Evolutionary conservation across 2,113 vertebrate species (phyloP), one percentile per base, ranked within the genome.

Genomic region (Myrmecophaga tridactyla): DNA sequence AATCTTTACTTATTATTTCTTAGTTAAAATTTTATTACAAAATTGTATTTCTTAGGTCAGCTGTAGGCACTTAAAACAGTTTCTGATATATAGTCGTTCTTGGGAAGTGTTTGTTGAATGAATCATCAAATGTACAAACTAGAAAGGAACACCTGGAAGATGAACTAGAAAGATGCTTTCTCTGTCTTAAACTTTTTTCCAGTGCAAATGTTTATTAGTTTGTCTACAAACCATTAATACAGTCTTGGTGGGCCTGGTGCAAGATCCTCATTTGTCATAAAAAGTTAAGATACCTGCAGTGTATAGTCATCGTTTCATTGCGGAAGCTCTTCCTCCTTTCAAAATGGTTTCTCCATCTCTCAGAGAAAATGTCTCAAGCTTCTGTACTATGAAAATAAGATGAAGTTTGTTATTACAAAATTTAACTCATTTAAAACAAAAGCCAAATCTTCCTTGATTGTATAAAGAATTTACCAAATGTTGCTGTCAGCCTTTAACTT

Each of bases 321-420:
- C 53, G 84, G 51, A 81, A 86, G 53, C 48, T 51, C n/a, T 96
- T 91, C 70, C 67, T 56, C 13, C 31, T 81, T 80, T 48, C 46
- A 48, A 21, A 78, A 84, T 88, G 53, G 27, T 58, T 77, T 70
- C 65, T 84, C 36, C 13, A 5, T 53, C 41, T 93, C 81, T 72
- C 65, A 83, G 5, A 89, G 82, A 27, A 91, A 75, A 72, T 80
- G 18, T 80, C 51, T 56, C 31, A 72, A 34, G n/a, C 36, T 81
- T 87, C 84, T 82, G 85, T 46, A 76, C 43, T 14, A n/a, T 48
- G 65, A 89, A 96, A 89, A 87, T 83, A 77, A 90, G 43, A 60
- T 93, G 89, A 90, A 86, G 10, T 62, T 86, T 94, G 51, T 89
- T 92, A 70, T 88, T 91, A 51, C 11, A 86, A 76, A 94, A 86